Evolutionary conservation across 1,140 invertebrate species (phyloP).

Genomic region (Orussus abietinus): DNA sequence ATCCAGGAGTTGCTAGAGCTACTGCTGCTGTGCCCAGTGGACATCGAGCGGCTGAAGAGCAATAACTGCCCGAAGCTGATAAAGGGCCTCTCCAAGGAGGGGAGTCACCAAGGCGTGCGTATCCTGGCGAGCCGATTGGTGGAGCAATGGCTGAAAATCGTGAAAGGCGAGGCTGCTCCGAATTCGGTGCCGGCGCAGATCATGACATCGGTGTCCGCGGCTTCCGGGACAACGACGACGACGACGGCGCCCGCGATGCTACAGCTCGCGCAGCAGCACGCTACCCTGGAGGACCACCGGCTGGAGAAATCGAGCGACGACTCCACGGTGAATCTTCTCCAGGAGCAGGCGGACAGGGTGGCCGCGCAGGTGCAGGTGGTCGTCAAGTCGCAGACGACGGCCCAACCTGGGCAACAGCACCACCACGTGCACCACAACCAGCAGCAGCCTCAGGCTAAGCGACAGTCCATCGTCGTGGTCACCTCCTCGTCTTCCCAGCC

Average conservation of each 20-base stretch:
- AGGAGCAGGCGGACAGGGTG: no score
- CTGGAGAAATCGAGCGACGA: conserved; percentile 2
- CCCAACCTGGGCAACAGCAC: conserved; percentile 21
- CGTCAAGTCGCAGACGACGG: no score
- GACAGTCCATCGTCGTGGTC: conserved; percentile 34
- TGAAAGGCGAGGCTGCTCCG: conserved; percentile 62
- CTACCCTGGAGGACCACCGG: not conserved
- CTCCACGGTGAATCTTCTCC: conserved; percentile 1
- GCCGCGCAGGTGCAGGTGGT: no score
- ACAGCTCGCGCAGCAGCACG: conserved; percentile 16
- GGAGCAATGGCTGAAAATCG: conserved; percentile 86
- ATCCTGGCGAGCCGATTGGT: conserved; percentile 75
- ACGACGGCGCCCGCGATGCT: conserved; percentile 15
- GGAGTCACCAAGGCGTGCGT: conserved; percentile 68
- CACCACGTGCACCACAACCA: conserved; percentile 17
- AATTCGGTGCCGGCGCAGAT: conserved; percentile 38
- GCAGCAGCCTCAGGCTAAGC: conserved; percentile 26
- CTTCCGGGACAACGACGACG: conserved; percentile 11
- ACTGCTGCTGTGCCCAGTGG: conserved; percentile 79
- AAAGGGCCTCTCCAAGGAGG: conserved; percentile 81
- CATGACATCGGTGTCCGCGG: conserved; percentile 23
- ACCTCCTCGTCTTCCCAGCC: conserved; percentile 26
- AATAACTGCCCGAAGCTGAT: conserved; percentile 89
- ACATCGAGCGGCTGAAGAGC: conserved; percentile 81
- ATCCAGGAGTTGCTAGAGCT: conserved; percentile 82